These are phyloP conservation scores for Gobio gobio DNA, from an alignment of 2,113 vertebrate genomes.

Conservation along the genomic window DNA sequence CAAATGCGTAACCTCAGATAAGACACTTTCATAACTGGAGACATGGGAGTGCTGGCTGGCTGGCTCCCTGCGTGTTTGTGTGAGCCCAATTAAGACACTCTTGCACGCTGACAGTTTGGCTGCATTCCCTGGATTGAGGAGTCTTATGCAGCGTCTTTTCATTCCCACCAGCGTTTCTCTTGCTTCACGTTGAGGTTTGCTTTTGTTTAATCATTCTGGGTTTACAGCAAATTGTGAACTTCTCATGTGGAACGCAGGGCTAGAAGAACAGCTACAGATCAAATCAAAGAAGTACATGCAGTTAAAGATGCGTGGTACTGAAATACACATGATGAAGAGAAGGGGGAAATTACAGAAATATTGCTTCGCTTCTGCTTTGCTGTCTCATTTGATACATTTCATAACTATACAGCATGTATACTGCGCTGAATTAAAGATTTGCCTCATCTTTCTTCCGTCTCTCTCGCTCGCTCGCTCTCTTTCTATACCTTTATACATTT, in stretches of 20 bases:
- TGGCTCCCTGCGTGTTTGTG: conserved; percentile 19
- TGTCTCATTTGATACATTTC: not conserved
- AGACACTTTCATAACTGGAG: conserved; percentile 18
- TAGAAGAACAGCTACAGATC: conserved; percentile 10
- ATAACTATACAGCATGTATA: not conserved
- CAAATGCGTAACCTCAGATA: not conserved
- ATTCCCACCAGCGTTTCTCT: not conserved
- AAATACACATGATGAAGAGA: not conserved
- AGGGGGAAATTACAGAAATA: not conserved
- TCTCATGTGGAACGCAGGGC: not conserved
- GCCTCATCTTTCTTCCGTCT: conserved; percentile 19
- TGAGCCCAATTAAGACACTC: conserved; percentile 31
- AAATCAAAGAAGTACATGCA: not conserved
- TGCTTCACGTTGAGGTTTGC: not conserved
- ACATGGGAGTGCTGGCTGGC: conserved; percentile 3
- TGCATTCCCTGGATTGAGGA: conserved; percentile 1
- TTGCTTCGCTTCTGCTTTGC: not conserved
- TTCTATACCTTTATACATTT: not conserved
- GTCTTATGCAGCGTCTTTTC: not conserved
- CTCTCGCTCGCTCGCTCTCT: not conserved
- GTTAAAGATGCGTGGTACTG: not conserved
- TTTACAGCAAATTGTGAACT: conserved; percentile 30
- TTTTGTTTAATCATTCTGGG: conserved; percentile 40
- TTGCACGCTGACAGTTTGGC: conserved; percentile 36
- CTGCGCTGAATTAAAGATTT: not conserved